Evolutionary conservation across 2,113 vertebrate genomes (phyloP).

Genomic region (Carassius auratus): DNA sequence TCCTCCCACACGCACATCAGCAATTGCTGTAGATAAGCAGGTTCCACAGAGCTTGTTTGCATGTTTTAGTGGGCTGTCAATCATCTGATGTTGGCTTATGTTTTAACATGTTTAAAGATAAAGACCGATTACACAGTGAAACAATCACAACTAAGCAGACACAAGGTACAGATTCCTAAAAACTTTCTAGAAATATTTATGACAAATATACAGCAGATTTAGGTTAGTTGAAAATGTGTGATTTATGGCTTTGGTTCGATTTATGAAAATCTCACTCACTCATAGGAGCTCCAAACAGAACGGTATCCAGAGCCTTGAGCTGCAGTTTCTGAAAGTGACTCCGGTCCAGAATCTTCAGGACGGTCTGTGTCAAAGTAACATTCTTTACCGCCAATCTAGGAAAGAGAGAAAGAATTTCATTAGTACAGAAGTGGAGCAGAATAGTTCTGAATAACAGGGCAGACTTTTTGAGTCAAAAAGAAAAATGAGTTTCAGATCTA

Average conservation of each 20-base stretch:
- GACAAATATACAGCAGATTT: background rate
- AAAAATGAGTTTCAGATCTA: background rate
- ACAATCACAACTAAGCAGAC: background rate
- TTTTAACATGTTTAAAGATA: background rate
- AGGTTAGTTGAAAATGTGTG: background rate
- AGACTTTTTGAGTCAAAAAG: background rate
- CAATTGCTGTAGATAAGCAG: background rate
- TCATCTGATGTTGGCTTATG: background rate
- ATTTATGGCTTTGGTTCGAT: background rate
- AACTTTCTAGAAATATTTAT: background rate
- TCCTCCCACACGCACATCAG: too few relatives aligned
- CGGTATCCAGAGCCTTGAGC: conserved; percentile 92
- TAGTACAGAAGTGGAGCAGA: background rate
- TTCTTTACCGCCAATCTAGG: conserved; percentile 91
- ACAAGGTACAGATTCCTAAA: background rate
- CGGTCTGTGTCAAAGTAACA: conserved; percentile 83
- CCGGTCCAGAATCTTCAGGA: conserved; percentile 93
- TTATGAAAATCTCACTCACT: conserved; percentile 75
- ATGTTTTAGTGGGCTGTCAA: background rate
- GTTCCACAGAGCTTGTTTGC: background rate
- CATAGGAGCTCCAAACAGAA: conserved; percentile 92
- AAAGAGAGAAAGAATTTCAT: conserved; percentile 11
- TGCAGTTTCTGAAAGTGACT: conserved; percentile 96
- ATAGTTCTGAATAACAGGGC: background rate
- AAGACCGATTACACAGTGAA: background rate